A percentile compares a stretch with the other conserved stretches of the same genome.
Conservation (phyloP, 2,113 vertebrate genomes). For the Dasyurus viverrinus region DNA sequence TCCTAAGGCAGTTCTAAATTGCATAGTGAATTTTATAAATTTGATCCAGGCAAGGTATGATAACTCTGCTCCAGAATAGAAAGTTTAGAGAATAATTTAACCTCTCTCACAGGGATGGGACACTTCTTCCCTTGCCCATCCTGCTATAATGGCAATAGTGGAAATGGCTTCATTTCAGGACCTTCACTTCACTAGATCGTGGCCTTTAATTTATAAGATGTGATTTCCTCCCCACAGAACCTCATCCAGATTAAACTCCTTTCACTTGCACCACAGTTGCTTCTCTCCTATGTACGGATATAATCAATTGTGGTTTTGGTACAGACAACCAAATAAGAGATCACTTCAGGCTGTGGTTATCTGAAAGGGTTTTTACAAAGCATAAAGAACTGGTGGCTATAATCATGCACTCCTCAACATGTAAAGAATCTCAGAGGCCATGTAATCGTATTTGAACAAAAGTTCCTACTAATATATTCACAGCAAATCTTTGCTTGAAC, state of each 20-base stretch:
- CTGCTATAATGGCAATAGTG: neutral
- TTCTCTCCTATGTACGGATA: neutral
- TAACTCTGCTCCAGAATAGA: neutral
- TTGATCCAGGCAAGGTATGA: neutral
- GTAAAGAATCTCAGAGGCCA: neutral
- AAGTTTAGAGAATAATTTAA: neutral
- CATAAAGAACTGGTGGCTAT: neutral
- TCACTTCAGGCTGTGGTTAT: neutral
- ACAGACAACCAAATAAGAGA: neutral
- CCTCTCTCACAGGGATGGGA: neutral
- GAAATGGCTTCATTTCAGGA: neutral
- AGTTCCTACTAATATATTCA: neutral
- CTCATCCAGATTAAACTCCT: neutral
- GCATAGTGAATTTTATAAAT: neutral
- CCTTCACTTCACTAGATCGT: neutral
- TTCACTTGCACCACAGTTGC: neutral
- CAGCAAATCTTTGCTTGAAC: neutral
- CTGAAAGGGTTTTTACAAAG: neutral
- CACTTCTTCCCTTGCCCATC: neutral
- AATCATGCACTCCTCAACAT: neutral
- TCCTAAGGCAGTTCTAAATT: neutral
- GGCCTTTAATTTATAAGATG: neutral
- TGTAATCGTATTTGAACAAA: neutral
- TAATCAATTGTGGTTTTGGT: neutral
- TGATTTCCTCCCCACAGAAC: neutral